Evolutionary conservation across 2,113 vertebrate genomes (phyloP).

Genomic region (Panthera leo): DNA sequence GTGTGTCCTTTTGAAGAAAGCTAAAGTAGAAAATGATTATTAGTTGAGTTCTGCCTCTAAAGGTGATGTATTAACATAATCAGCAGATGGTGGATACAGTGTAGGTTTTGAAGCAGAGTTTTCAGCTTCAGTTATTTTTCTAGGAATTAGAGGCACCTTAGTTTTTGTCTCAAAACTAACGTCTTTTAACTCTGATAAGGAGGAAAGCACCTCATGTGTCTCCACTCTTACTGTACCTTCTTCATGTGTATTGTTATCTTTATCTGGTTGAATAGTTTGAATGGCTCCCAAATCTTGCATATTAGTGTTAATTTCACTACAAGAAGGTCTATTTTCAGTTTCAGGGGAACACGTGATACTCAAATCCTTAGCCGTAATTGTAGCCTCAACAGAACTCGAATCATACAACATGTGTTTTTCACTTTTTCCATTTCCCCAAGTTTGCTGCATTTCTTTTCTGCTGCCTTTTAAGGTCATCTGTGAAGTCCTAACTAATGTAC

Average conservation of each 20-base stretch:
- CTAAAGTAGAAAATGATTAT: constrained; percentile 39
- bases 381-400: background rate
- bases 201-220: background rate
- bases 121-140: constrained; percentile 67
- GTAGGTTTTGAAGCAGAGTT: constrained; percentile 22
- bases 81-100: constrained; percentile 4
- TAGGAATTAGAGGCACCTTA: constrained; percentile 58
- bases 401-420: background rate
- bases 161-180: constrained; percentile 58
- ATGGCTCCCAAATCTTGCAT: background rate
- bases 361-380: background rate
- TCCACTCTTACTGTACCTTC: background rate
- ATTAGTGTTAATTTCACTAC: background rate
- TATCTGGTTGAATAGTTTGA: constrained; percentile 43
- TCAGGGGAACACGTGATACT: background rate
- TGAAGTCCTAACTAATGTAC: background rate
- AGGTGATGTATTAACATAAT: constrained; percentile 39
- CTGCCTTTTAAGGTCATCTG: background rate
- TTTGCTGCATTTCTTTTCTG: background rate
- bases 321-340: constrained; percentile 1
- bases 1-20: constrained; percentile 58
- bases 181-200: constrained; percentile 53
- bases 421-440: background rate
- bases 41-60: constrained; percentile 53
- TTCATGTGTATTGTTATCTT: background rate